Evolutionary conservation across 2,797 vertebrate species (phyloP).

Genomic region (Oreochromis grahami): DNA sequence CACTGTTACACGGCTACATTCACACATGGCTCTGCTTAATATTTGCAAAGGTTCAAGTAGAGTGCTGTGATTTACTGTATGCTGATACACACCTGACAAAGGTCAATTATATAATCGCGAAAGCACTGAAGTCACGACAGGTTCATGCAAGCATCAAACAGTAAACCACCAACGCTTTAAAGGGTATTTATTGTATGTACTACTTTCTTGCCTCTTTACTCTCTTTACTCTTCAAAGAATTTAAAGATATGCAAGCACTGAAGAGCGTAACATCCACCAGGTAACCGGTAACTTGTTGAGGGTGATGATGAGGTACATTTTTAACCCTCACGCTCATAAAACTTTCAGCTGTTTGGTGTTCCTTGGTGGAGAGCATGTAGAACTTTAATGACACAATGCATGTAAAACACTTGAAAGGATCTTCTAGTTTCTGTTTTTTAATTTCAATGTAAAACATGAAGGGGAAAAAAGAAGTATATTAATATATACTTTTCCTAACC

Average conservation of each 20-base stretch:
- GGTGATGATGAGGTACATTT: background rate
- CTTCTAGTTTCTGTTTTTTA: background rate
- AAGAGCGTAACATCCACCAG: background rate
- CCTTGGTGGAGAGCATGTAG: background rate
- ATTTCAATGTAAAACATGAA: background rate
- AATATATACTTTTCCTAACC: background rate
- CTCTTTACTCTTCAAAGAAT: background rate
- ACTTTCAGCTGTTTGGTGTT: background rate
- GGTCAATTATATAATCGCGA: background rate
- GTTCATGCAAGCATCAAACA: background rate
- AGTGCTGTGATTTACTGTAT: background rate
- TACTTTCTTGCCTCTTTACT: background rate
- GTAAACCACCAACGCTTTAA: background rate
- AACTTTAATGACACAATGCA: background rate
- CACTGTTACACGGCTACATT: background rate
- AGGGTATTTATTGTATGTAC: background rate
- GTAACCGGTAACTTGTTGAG: background rate
- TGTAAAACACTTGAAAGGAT: background rate
- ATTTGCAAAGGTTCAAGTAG: background rate
- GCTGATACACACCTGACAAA: background rate
- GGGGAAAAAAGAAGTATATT: background rate
- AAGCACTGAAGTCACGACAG: background rate
- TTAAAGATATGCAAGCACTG: background rate
- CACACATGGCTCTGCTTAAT: background rate
- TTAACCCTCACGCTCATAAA: background rate